phyloP scores from a whole-genome alignment of 1,140 invertebrate genomes.

The Cyclargus thomasi region DNA sequence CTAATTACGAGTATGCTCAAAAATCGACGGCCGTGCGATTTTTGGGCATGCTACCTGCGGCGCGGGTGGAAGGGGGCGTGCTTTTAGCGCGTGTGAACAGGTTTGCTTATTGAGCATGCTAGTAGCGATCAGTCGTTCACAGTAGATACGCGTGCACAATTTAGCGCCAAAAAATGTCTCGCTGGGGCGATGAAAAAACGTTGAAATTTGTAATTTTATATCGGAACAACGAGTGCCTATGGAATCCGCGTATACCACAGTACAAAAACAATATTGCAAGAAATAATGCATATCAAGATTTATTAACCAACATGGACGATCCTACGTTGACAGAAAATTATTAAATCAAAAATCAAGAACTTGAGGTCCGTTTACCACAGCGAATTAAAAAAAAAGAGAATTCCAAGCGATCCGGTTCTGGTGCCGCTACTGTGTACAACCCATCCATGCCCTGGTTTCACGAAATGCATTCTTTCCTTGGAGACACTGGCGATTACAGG shows the following conservation, averaged over 20 bases:
- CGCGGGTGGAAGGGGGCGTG: conserved; percentile 27
- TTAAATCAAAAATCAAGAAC: conserved; percentile 30
- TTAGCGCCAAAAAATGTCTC: conserved; percentile 27
- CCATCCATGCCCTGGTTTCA: conserved; percentile 23
- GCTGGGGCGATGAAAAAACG: conserved; percentile 32
- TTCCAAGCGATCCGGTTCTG: conserved; percentile 26
- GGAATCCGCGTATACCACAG: conserved; percentile 23
- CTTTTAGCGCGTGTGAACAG: conserved; percentile 27
- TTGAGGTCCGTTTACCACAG: conserved; percentile 28
- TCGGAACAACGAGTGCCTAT: conserved; percentile 26
- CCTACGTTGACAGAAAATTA: conserved; percentile 25
- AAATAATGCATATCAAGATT: conserved; percentile 28
- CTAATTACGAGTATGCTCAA: conserved; percentile 28
- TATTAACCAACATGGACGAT: conserved; percentile 28
- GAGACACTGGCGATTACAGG: conserved; percentile 22
- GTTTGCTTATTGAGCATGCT: conserved; percentile 27
- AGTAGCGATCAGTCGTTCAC: conserved; percentile 22
- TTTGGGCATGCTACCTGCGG: conserved; percentile 27
- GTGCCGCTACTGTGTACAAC: conserved; percentile 23
- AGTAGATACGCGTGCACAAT: conserved; percentile 18
- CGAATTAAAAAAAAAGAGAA: conserved; percentile 24
- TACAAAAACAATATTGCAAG: conserved; percentile 31
- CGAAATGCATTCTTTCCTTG: conserved; percentile 26
- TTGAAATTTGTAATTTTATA: conserved; percentile 28
- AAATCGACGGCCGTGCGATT: conserved; percentile 31